Conservation (phyloP, 2,113 vertebrate genomes). For the Tenrec ecaudatus region DNA sequence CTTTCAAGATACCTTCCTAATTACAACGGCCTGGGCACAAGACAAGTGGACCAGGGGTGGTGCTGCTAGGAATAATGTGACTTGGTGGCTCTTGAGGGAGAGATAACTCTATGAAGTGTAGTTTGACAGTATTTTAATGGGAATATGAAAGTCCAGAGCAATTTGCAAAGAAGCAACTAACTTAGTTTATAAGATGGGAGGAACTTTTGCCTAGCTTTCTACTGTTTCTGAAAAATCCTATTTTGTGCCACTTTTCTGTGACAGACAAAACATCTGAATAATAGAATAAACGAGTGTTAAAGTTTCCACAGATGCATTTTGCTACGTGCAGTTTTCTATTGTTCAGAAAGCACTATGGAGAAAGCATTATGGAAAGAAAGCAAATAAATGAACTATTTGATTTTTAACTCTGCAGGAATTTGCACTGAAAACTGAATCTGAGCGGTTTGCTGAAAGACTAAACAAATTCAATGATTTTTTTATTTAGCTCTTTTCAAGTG, state of each 20-base stretch:
- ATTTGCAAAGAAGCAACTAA: not conserved
- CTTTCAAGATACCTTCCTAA: not conserved
- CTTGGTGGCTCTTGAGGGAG: not conserved
- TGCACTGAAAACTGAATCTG: too few relatives aligned
- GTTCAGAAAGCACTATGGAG: too few relatives aligned
- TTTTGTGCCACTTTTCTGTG: not conserved
- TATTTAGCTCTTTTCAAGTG: too few relatives aligned
- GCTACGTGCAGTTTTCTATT: too few relatives aligned
- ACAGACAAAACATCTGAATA: too few relatives aligned
- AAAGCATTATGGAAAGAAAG: too few relatives aligned
- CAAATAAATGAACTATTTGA: too few relatives aligned
- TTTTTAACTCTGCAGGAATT: too few relatives aligned
- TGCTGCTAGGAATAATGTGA: not conserved
- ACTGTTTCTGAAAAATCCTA: slow-evolving; percentile 24
- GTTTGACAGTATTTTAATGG: not conserved
- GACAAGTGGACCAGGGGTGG: not conserved
- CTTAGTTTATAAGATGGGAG: not conserved
- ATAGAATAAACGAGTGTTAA: too few relatives aligned
- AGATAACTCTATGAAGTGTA: not conserved
- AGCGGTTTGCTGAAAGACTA: too few relatives aligned
- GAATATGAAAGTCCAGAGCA: not conserved
- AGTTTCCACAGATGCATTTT: too few relatives aligned
- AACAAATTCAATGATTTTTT: too few relatives aligned
- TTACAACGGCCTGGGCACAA: not conserved
- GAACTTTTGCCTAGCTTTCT: not conserved